phyloP scores from a whole-genome alignment of 2,113 vertebrate species.

The Malurus alboscapulatus region DNA sequence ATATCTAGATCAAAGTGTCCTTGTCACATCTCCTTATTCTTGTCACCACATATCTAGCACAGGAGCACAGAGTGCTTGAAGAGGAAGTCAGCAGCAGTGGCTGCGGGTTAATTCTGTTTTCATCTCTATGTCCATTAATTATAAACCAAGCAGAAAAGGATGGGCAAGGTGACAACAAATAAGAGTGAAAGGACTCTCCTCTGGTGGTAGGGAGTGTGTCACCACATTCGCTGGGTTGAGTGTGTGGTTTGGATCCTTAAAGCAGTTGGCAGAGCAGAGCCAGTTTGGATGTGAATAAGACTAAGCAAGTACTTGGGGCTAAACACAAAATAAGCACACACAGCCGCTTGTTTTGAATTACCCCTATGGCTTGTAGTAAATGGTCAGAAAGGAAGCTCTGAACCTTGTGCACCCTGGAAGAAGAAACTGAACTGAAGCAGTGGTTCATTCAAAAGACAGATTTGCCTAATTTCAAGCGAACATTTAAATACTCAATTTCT shows the following conservation, averaged over 20 bases:
- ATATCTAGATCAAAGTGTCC: constrained; percentile 33
- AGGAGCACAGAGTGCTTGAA: neutral
- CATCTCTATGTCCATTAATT: neutral
- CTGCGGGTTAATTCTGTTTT: neutral
- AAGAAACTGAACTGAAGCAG: neutral
- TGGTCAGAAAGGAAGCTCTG: neutral
- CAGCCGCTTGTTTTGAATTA: neutral
- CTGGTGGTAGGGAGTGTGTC: neutral
- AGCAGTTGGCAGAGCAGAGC: neutral
- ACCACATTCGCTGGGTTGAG: neutral
- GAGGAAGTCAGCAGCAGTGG: neutral
- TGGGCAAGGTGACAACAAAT: neutral
- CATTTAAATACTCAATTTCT: neutral
- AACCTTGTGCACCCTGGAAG: neutral
- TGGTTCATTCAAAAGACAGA: neutral
- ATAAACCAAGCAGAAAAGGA: neutral
- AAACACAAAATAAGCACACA: neutral
- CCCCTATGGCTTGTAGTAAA: neutral
- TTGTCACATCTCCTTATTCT: constrained; percentile 13
- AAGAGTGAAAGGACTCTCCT: neutral
- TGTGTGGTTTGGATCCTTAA: neutral
- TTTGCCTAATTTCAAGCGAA: neutral
- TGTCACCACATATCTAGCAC: neutral
- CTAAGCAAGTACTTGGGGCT: neutral
- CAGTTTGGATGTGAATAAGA: neutral